Conservation (phyloP, 2,113 vertebrate genomes). For the Cottus gobio region DNA sequence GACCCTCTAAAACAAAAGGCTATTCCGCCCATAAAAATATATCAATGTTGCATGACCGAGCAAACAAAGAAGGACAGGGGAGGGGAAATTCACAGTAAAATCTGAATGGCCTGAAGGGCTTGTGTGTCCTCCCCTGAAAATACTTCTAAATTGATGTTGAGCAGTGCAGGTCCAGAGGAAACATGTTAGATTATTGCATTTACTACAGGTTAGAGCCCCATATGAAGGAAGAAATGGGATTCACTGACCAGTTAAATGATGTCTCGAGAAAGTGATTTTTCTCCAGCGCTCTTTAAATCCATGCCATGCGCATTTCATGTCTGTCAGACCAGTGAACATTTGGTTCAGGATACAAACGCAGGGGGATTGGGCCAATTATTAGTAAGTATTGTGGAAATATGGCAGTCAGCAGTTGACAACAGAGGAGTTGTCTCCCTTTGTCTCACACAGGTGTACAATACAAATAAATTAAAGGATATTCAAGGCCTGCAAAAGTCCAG, state of each 20-base stretch:
- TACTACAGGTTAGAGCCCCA: slow-evolving; percentile 51
- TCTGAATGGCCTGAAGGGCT: slow-evolving; percentile 24
- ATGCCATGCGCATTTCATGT: slow-evolving; percentile 51
- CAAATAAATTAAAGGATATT: background rate
- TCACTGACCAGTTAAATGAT: slow-evolving; percentile 68
- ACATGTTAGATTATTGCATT: slow-evolving; percentile 59
- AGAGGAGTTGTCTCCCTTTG: slow-evolving; percentile 3
- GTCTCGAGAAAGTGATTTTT: slow-evolving; percentile 57
- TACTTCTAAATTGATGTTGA: slow-evolving; percentile 51
- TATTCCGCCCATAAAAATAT: slow-evolving; percentile 17
- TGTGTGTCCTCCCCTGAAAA: slow-evolving; percentile 48
- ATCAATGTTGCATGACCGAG: slow-evolving; percentile 43
- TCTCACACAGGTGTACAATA: slow-evolving; percentile 17
- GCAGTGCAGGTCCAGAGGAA: slow-evolving; percentile 47
- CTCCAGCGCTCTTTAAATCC: slow-evolving; percentile 33
- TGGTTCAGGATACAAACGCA: slow-evolving; percentile 46
- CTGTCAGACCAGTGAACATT: slow-evolving; percentile 52
- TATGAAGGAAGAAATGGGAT: slow-evolving; percentile 49
- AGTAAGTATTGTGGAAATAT: slow-evolving; percentile 35
- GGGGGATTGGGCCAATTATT: slow-evolving; percentile 39
- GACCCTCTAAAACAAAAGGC: slow-evolving; percentile 33
- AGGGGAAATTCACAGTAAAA: slow-evolving; percentile 29
- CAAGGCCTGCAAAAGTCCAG: background rate
- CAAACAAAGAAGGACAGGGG: slow-evolving; percentile 2
- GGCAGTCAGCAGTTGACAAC: slow-evolving; percentile 10